Percentiles rank a stretch among this genome's conserved stretches.
Evolutionary conservation across 2,888 invertebrate genomes (phyloP).

Genomic region (Plusia festucae): DNA sequence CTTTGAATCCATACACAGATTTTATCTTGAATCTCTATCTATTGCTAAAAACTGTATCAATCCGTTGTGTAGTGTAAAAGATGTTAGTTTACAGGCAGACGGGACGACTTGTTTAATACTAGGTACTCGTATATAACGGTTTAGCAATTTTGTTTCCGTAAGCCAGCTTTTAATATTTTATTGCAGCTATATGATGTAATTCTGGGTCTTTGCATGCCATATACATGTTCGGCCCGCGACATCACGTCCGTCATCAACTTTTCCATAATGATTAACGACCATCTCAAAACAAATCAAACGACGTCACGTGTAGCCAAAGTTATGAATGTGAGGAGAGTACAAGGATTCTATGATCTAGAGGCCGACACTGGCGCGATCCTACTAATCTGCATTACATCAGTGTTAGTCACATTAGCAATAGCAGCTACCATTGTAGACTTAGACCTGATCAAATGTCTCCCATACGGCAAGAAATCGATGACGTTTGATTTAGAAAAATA

Average conservation of each 20-base stretch:
- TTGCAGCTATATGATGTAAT: conserved; percentile 76
- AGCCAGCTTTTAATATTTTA: neutral
- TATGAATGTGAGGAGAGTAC: conserved; percentile 70
- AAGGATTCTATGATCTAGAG: conserved; percentile 68
- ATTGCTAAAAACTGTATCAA: too few relatives aligned
- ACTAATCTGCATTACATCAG: conserved; percentile 69
- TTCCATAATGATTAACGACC: conserved; percentile 82
- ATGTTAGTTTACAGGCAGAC: too few relatives aligned
- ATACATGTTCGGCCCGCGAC: conserved; percentile 80
- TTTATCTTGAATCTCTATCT: too few relatives aligned
- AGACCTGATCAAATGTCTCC: conserved; percentile 71
- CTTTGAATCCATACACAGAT: too few relatives aligned
- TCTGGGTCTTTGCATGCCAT: conserved; percentile 85
- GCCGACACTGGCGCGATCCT: conserved; percentile 74
- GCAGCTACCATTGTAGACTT: conserved; percentile 85
- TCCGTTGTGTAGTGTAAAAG: too few relatives aligned
- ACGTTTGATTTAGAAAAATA: conserved; percentile 80
- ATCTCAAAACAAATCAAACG: conserved; percentile 76
- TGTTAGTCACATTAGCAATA: conserved; percentile 72
- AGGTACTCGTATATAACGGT: too few relatives aligned
- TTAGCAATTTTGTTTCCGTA: neutral
- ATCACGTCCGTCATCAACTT: conserved; percentile 84
- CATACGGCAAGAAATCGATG: conserved; percentile 70
- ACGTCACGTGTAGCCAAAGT: conserved; percentile 75
- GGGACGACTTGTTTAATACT: too few relatives aligned